A percentile compares a stretch with the other conserved stretches of the same genome.
Conservation (phyloP, 2,888 invertebrate genomes). For the Eugnorisma glareosa region DNA sequence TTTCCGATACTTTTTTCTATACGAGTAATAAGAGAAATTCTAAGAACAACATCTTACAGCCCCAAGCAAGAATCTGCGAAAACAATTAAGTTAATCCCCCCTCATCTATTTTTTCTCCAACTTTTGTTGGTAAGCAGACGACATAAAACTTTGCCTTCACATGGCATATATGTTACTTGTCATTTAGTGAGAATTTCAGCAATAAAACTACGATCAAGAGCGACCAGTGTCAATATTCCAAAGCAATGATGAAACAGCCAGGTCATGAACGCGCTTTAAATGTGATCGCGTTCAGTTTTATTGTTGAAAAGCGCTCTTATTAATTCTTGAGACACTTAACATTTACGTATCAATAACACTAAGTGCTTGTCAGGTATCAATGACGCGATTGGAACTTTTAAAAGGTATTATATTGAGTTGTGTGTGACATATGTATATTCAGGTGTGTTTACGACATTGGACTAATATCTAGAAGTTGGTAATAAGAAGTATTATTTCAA, state of each 20-base stretch:
- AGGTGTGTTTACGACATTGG: background rate
- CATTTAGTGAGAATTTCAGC: background rate
- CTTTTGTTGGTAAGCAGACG: background rate
- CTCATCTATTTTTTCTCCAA: constrained; percentile 25
- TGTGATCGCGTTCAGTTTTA: background rate
- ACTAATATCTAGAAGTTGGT: background rate
- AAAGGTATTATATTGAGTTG: background rate
- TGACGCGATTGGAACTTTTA: constrained; percentile 2
- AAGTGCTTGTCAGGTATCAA: constrained; percentile 8
- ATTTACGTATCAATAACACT: constrained; percentile 7
- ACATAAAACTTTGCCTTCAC: background rate
- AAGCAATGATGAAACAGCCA: background rate
- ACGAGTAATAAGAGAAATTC: background rate
- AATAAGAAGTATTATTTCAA: background rate
- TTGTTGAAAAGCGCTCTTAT: background rate
- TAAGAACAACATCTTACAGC: background rate
- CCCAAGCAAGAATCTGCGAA: constrained; percentile 22
- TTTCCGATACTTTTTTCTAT: too few species aligned
- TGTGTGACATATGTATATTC: background rate
- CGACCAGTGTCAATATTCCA: background rate
- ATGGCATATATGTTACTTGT: constrained; percentile 4
- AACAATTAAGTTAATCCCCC: constrained; percentile 38
- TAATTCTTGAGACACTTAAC: constrained; percentile 1
- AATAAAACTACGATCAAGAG: background rate
- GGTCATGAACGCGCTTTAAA: background rate